Evolutionary conservation across 2,113 vertebrate genomes (phyloP), one percentile per base, ranked within the genome.

Genomic region (Microcebus griseorufus): DNA sequence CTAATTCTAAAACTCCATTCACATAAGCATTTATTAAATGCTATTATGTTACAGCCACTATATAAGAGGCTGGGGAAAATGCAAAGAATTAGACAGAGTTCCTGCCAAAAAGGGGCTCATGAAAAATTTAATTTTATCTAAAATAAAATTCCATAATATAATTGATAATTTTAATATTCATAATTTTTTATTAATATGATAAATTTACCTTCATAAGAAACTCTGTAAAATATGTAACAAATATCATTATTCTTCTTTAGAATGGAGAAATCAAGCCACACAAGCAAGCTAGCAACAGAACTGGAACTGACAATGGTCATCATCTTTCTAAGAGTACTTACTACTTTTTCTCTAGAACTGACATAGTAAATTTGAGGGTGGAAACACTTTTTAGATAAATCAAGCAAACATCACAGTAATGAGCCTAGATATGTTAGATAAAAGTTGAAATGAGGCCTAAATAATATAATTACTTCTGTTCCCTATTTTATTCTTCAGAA

Each of bases 81-180:
- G 12, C 64, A 92, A 93, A 88, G 58, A 89, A 79, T 65, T 78
- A 79, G 88, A 95, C 16, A 81, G 25, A 97, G 65, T 93, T 93
- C 76, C 53, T 93, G 58, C 85, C 88, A 78, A 96, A 70, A n/a
- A 84, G 29, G 17, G 85, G 48, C 78, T 97, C 94, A 62, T 85
- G 48, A 84, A 78, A 95, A 76, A 37, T 12, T 90, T 85, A 76
- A 86, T 90, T 97, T 87, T 78, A 25, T 78, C 75, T 86, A n/a
- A 88, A 18, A 53, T 67, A 80, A 51, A 90, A 45, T 87, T 84
- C 78, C 13, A 51, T 25, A 67, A 70, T 60, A 48, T 73, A 72
- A 67, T 67, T 51, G 13, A 81, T 55, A n/a, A 67, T 94, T 88
- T 97, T 65, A 85, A 55, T 90, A 90, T 92, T 85, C 16, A 89